A percentile compares a stretch with the other conserved stretches of the same genome.
Evolutionary conservation across 2,113 vertebrate species (phyloP).

Genomic region (Myrmecophaga tridactyla): DNA sequence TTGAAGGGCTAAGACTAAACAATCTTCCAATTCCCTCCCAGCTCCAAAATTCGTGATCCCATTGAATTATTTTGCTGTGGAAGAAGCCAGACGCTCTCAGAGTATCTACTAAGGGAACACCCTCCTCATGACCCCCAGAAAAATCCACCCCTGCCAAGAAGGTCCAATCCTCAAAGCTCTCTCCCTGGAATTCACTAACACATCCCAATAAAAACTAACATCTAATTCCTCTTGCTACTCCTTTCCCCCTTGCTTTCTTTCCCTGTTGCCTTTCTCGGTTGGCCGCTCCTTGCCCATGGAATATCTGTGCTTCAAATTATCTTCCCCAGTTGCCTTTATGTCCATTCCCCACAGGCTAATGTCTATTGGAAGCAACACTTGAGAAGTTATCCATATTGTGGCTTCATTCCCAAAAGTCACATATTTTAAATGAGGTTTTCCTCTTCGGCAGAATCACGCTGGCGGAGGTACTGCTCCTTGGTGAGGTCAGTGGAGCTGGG

Average conservation of each 20-base stretch:
- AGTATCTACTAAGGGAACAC: constrained; percentile 10
- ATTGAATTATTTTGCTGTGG: constrained; percentile 49
- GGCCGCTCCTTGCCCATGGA: background rate
- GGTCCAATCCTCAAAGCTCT: constrained; percentile 4
- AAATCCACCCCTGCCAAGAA: constrained; percentile 25
- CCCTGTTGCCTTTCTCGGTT: constrained; percentile 6
- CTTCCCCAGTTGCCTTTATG: background rate
- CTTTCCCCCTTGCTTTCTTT: background rate
- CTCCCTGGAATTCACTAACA: constrained; percentile 50
- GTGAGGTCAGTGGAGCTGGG: constrained; percentile 46
- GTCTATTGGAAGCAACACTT: constrained; percentile 61
- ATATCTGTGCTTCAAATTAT: constrained; percentile 47
- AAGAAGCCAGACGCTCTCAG: constrained; percentile 14
- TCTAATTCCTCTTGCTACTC: constrained; percentile 30
- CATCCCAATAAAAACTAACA: constrained; percentile 31
- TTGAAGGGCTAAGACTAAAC: background rate
- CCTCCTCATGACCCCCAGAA: constrained; percentile 15
- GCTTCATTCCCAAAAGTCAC: constrained; percentile 60
- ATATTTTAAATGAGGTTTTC: constrained; percentile 73
- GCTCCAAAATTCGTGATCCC: constrained; percentile 1
- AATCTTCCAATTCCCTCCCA: background rate
- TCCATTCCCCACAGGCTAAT: constrained; percentile 10
- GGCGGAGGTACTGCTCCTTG: constrained; percentile 51
- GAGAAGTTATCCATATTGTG: constrained; percentile 58
- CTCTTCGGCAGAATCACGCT: constrained; percentile 40